Evolutionary conservation across 2,888 invertebrate species (phyloP).

Genomic region (Dolichopus griseipennis): DNA sequence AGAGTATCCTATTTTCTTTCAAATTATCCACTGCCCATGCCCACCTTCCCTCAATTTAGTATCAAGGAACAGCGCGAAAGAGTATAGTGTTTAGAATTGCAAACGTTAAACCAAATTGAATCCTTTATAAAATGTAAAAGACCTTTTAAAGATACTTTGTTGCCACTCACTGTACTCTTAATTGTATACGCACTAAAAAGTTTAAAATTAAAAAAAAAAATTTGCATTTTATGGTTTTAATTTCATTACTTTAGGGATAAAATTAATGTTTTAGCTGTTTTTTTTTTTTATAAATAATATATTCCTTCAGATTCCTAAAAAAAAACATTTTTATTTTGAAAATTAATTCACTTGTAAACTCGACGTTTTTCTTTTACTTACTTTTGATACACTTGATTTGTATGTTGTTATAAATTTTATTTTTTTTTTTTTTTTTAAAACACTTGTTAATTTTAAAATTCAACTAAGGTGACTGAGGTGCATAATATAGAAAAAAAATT

Average conservation of each 20-base stretch:
- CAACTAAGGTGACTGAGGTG: neutral
- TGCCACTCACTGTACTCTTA: too few species aligned
- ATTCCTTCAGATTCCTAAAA: neutral
- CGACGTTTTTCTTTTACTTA: neutral
- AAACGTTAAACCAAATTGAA: too few species aligned
- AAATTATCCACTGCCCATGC: too few species aligned
- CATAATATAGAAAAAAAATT: neutral
- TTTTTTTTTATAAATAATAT: neutral
- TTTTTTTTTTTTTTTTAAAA: neutral
- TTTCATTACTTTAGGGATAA: slow-evolving; percentile 4
- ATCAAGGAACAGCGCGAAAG: too few species aligned
- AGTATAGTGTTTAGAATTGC: too few species aligned
- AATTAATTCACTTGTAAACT: neutral
- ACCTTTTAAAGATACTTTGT: too few species aligned
- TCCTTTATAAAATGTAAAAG: too few species aligned
- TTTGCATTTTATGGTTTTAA: slow-evolving; percentile 3
- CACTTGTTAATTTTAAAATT: neutral
- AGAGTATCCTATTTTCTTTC: too few species aligned
- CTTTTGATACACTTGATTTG: too few species aligned
- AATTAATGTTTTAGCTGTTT: neutral
- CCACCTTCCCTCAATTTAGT: too few species aligned
- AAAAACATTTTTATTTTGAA: too few species aligned
- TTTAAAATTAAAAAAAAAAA: neutral
- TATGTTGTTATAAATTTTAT: too few species aligned
- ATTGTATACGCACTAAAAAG: neutral